Evolutionary conservation across 37 sponge, comb jelly and placozoan species (phyloP).

Genomic region (Diacarnus erythraeanus): DNA sequence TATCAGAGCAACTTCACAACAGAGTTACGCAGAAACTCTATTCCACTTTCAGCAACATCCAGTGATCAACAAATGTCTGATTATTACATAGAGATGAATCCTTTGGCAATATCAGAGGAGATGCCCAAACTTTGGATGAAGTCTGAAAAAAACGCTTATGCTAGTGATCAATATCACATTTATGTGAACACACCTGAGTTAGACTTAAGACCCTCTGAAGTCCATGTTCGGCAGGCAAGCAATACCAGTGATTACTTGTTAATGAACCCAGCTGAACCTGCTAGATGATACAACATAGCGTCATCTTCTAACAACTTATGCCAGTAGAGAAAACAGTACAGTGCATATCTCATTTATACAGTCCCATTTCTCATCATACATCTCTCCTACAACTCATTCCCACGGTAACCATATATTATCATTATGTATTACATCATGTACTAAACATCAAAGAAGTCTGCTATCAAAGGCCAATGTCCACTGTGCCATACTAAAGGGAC

Average conservation of each 20-base stretch:
- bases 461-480: too few species aligned
- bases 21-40: not conserved
- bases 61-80: not conserved
- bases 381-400: too few species aligned
- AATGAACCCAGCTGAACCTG: conserved; percentile 5
- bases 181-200: not conserved
- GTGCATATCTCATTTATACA: too few species aligned
- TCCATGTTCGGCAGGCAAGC: not conserved
- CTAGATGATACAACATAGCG: not conserved
- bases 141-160: not conserved
- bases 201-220: not conserved
- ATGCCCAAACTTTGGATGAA: not conserved
- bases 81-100: not conserved
- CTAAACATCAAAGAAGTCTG: too few species aligned
- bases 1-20: not conserved
- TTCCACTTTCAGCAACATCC: not conserved
- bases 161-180: not conserved
- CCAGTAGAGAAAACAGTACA: too few species aligned
- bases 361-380: too few species aligned
- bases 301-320: not conserved
- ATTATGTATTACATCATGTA: too few species aligned
- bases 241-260: not conserved
- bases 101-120: not conserved
- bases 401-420: too few species aligned
- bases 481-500: too few species aligned